Percentiles rank a stretch among this genome's conserved stretches.
Evolutionary conservation across 2,113 vertebrate species (phyloP).

Genomic region (Chaetodon auriga): DNA sequence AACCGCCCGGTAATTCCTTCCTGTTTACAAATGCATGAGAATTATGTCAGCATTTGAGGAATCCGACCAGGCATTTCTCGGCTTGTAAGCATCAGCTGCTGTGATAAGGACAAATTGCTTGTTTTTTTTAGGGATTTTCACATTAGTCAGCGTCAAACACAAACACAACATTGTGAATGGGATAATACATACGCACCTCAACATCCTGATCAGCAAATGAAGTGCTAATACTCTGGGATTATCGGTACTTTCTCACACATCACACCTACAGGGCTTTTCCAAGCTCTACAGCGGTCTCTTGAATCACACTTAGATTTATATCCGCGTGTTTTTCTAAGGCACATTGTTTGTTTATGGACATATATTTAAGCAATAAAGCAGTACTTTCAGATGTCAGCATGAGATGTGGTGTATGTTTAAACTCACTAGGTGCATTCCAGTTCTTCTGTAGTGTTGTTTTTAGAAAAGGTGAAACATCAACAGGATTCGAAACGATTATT

Average conservation of each 20-base stretch:
- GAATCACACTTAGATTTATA: slow-evolving; percentile 7
- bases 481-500: background rate
- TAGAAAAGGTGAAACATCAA: background rate
- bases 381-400: slow-evolving; percentile 6
- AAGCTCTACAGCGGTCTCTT: background rate
- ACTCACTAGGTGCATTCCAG: background rate
- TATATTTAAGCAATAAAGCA: background rate
- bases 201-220: slow-evolving; percentile 39
- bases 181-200: background rate
- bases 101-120: slow-evolving; percentile 47
- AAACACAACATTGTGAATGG: slow-evolving; percentile 35
- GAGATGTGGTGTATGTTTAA: slow-evolving; percentile 23
- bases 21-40: slow-evolving; percentile 2
- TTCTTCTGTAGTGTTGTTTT: too few relatives aligned
- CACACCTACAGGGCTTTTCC: slow-evolving; percentile 4
- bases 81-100: slow-evolving; percentile 12
- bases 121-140: slow-evolving; percentile 62
- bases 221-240: slow-evolving; percentile 49
- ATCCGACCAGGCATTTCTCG: background rate
- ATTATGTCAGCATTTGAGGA: slow-evolving; percentile 5
- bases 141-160: slow-evolving; percentile 48
- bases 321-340: background rate
- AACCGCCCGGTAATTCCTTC: background rate
- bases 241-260: slow-evolving; percentile 11
- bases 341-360: slow-evolving; percentile 17